Base-by-base conservation (phyloP, 2,113 vertebrate genomes). In the Reinhardtius hippoglossoides region DNA sequence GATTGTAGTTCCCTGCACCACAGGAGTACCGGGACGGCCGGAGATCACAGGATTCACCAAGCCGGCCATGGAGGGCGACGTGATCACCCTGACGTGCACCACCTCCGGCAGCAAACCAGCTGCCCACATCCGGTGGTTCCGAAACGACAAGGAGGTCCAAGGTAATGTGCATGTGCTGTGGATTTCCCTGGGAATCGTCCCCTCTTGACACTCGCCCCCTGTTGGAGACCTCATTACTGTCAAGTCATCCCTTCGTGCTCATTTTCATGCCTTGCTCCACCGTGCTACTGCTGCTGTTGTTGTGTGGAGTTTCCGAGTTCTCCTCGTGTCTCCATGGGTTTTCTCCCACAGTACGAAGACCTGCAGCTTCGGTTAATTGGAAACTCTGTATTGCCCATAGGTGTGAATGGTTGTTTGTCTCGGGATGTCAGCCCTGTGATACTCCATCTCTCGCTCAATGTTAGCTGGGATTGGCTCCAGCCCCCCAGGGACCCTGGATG, bases 141-240 rank as follows among this genome's bases (percentile, higher is more conserved):
- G 97, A 88, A 98, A 98, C 0, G 97, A 99, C 85, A 97, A 97
- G 91, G 97, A 99, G 91, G 97, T 99, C 77, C 97, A 97, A 97
- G 98, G 98, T 99, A 95, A 71, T n/a, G n/a, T n/a, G 82, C 26
- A 15, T 54, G 67, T 52, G 37, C 61, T 68, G 65, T 76, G 63
- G 67, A 60, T 80, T 80, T 69, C 76, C 80, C 58, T 62, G 62
- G 68, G 68, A 56, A 55, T 44, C 42, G 64, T 66, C 40, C 82
- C 66, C 67, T 71, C 26, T 67, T 72, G 20, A 72, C 68, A 27
- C 65, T 68, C 71, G 52, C 42, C 46, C 57, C 50, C 65, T 58
- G 61, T 68, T 54, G 52, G 58, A 73, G 62, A 50, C 67, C 62
- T 80, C 73, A 78, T 66, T 71, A 74, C 67, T 71, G 61, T 89